phyloP scores from a whole-genome alignment of 2,888 invertebrate genomes.

The Macrophya annulata region DNA sequence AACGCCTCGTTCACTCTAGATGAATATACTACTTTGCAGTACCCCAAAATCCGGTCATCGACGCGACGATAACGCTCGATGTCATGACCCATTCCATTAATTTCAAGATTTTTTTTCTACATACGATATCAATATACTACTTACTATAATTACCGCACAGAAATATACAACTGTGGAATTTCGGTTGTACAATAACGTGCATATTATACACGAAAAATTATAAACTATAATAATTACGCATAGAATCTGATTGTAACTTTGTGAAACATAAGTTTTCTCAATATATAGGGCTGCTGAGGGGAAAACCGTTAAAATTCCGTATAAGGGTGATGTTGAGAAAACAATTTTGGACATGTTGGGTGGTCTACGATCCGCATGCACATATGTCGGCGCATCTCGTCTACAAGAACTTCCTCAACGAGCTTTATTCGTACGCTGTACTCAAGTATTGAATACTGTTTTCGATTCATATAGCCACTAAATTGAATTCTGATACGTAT shows the following conservation, averaged over 20 bases:
- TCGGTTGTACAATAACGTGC: too few species aligned
- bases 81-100: neutral
- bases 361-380: slow-evolving; percentile 94
- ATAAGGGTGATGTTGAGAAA: slow-evolving; percentile 90
- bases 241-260: neutral
- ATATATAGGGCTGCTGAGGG: slow-evolving; percentile 92
- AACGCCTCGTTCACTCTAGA: neutral
- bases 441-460: slow-evolving; percentile 91
- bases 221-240: neutral
- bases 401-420: slow-evolving; percentile 91
- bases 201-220: too few species aligned
- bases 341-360: slow-evolving; percentile 94
- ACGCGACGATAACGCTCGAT: neutral
- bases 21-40: neutral
- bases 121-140: neutral
- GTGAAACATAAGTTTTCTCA: neutral
- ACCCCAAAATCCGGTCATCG: too few species aligned
- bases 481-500: neutral
- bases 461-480: slow-evolving; percentile 76
- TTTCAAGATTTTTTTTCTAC: neutral
- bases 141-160: neutral
- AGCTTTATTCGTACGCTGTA: slow-evolving; percentile 95
- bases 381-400: slow-evolving; percentile 93
- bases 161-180: too few species aligned
- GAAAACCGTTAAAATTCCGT: slow-evolving; percentile 94